Base-by-base conservation (phyloP, 2,113 vertebrate genomes). In the Protobothrops flavoviridis region DNA sequence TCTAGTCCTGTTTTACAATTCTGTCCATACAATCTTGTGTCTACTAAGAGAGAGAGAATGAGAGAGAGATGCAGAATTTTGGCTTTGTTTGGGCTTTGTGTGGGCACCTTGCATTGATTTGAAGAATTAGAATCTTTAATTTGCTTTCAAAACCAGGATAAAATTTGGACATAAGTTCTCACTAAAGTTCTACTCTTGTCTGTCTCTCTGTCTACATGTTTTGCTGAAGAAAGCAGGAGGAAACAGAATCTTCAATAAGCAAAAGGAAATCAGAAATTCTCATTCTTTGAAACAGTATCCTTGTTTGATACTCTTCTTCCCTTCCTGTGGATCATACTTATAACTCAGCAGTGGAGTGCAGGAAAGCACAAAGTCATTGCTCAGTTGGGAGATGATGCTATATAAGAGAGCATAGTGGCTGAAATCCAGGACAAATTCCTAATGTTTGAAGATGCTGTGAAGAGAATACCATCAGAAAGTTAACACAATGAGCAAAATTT, bases 391-490 rank as follows among this genome's bases (percentile, higher is more conserved):
- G 33, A 98, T 94, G 39, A 98, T 95, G 52, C 94, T 92, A 93
- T 98, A 98, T 57, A 98, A 89, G 7, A 74, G 88, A 26, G 53
- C 88, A 93, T 98, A 98, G 95, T 97, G 97, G 2, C 94, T 96
- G 15, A 91, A 26, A 59, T 98, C 96, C 94, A 95, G 90, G 13
- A 94, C 97, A 95, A 98, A 98, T 0, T 86, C 33, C 24, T 96
- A 97, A 93, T 98, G 98, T 91, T 93, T 97, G 95, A 90, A 98
- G 95, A 95, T 98, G 98, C 98, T 98, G 94, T 52, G 88, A 92
- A 13, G 56, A 23, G 39, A 95, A 91, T 29, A 26, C 29, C 43
- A 53, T 56, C 13, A 43, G 90, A 94, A 89, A 59, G 45, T 39
- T 13, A 7, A 20, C 5, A 52, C 26, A 64, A 52, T 74, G 48